Evolutionary conservation across 2,888 invertebrate genomes (phyloP), one percentile per base, ranked within the genome.

Genomic region (Mesorhabditis spiculigera): DNA sequence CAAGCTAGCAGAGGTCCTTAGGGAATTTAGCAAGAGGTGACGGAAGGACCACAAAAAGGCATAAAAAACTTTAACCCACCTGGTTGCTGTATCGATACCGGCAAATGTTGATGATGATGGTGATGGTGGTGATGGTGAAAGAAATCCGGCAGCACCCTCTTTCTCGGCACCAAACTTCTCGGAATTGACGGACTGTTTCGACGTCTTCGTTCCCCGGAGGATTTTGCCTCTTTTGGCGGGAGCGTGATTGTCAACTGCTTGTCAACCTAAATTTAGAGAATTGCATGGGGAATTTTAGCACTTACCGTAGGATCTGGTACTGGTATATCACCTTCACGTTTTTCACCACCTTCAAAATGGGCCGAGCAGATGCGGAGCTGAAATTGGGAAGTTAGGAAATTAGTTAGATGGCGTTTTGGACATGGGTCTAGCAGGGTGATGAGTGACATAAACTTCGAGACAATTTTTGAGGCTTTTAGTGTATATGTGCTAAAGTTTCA

Each of bases 331-430:
- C 87, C 87, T 74, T 87, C 87, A 67, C 78, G 79, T 77, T 87
- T 87, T 75, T 87, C 87, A 28, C 87, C 87, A n/a, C 86, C 87
- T 73, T 82, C 81, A 72, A 87, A 87, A 74, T 87, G 87, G 28
- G 87, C 87, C 28, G 87, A 87, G 75, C 87, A 87, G 70, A 87
- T 87, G 45, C 87, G 84, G 28, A 87, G 81, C 87, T 87, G 75
- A 72, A 85, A 81, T 69, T 16, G 28, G 3, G 13, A 28, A 3
- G 28, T 28, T 28, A 28, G 28, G 28, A 28, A 28, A 28, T 28
- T 28, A 28, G 28, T 3, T 28, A 28, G 28, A 28, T 3, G 3
- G 28, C 28, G 28, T 28, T 28, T 28, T 28, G 28, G 28, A 28
- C 28, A 28, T 28, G 28, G 28, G 28, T 28, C 28, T 28, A 28